Evolutionary conservation across 2,888 invertebrate species (phyloP), one percentile per base, ranked within the genome.

Genomic region (Apomyelois bistriatella): DNA sequence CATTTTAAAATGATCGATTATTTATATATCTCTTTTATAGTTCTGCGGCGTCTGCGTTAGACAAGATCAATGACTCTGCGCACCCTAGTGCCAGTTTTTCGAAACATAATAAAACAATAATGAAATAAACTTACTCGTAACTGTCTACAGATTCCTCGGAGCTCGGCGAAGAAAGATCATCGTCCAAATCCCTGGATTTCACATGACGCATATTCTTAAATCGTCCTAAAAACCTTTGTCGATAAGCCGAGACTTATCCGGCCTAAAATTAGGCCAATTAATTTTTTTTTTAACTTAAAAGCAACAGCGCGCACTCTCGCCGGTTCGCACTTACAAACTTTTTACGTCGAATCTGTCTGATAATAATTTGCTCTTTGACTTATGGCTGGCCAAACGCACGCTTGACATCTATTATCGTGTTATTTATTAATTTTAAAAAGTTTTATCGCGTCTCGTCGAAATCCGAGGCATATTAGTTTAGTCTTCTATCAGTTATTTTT

Each of bases 71-170:
- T n/a, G n/a, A n/a, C n/a, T n/a, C n/a, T n/a, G n/a, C n/a, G n/a
- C n/a, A n/a, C n/a, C n/a, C n/a, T n/a, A n/a, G n/a, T n/a, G n/a
- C n/a, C n/a, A n/a, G n/a, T n/a, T n/a, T n/a, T n/a, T n/a, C n/a
- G 22, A 22, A 3, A 22, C 12, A 10, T 35, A 35, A 15, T 17
- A 37, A 3, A 48, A 55, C 35, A 41, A 35, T 9, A 58, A 58
- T 15, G 12, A 16, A 47, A 42, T 52, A 13, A 51, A 77, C 82
- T 79, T 52, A 85, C 82, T 79, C 85, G 54, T 74, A 84, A 59
- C 82, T 85, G 58, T 75, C 81, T 4, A 70, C 65, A 1, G 87
- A 84, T 43, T 70, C 68, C 35, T 82, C 66, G 0, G 87, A 87
- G 28, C 82, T 82, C 2, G 78, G 68, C 0, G 76, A 74, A 0